Base-by-base conservation (phyloP, 2,797 vertebrate genomes). In the Anabas testudineus region DNA sequence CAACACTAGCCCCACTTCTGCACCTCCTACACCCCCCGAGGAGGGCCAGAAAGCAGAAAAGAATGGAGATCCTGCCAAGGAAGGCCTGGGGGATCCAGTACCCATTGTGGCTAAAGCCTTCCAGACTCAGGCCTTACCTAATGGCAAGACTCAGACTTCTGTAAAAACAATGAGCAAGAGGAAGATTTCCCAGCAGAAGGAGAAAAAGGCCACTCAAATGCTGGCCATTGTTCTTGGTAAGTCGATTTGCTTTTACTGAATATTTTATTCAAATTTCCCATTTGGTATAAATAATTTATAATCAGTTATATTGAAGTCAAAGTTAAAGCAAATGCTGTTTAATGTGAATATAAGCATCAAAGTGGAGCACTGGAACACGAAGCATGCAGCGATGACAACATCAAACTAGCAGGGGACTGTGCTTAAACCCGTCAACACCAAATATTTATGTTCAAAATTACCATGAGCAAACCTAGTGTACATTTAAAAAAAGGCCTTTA, bases 161-260 rank as follows among this genome's bases (percentile, higher is more conserved):
- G 91, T 99, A 74, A 99, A 97, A 93, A 93, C 91, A 36, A 84
- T 98, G 74, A 98, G 94, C 92, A 97, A 96, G 87, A 95, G 97
- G 78, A 99, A 99, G 87, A 93, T 99, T 74, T 98, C 97, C 2
- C 98, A 99, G 80, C 98, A 99, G 90, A 99, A 99, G 87, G 98
- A 99, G 87, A 99, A 97, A 88, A 99, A 99, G 82, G 98, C 98
- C 68, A 99, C 98, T 5, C 97, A 99, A 91, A 99, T 99, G 98
- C 91, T 99, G 74, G 97, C 98, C 83, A 99, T 99, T 2, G 98
- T 99, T 21, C 96, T 99, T 0, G 98, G 98, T 99, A 87, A 96
- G 96, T 59, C 46, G 1, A 4, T 37, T 51, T 13, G 8, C 10
- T 36, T 43, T 21, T 12, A 36, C 10, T 47, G 13, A 30, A 5